These are phyloP conservation scores for Anoura caudifer DNA, from an alignment of 2,113 vertebrate genomes.

Conservation along the genomic window DNA sequence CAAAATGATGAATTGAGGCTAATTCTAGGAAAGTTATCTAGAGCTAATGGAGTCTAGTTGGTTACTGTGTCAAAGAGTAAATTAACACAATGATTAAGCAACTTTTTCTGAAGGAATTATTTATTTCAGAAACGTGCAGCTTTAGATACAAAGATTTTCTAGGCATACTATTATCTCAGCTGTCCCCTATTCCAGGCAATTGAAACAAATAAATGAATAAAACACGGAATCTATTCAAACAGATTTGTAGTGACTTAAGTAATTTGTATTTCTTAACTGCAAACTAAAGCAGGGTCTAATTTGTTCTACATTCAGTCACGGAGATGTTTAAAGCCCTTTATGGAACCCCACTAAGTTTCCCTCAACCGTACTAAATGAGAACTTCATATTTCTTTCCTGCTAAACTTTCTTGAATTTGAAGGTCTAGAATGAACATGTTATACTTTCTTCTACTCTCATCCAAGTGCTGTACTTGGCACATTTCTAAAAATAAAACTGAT, in stretches of 20 bases:
- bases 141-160: constrained; percentile 18
- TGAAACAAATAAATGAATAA: constrained; percentile 23
- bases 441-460: background rate
- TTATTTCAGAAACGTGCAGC: background rate
- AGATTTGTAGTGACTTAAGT: background rate
- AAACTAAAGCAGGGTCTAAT: background rate
- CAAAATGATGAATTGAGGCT: background rate
- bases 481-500: background rate
- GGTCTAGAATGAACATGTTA: background rate
- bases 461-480: background rate
- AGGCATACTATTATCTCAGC: background rate
- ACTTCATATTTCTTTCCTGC: background rate
- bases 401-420: background rate
- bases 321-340: background rate
- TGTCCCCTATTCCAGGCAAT: background rate
- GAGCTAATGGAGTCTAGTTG: background rate
- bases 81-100: background rate
- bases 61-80: background rate
- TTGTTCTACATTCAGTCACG: background rate
- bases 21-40: background rate
- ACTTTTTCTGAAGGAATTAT: constrained; percentile 1
- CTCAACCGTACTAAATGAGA: background rate
- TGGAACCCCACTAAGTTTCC: background rate
- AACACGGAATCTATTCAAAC: background rate
- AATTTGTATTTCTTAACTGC: constrained; percentile 20